A percentile compares a stretch with the other conserved stretches of the same genome.
Conservation (phyloP, 1,140 invertebrate genomes). For the Drosophila prosaltans region DNA sequence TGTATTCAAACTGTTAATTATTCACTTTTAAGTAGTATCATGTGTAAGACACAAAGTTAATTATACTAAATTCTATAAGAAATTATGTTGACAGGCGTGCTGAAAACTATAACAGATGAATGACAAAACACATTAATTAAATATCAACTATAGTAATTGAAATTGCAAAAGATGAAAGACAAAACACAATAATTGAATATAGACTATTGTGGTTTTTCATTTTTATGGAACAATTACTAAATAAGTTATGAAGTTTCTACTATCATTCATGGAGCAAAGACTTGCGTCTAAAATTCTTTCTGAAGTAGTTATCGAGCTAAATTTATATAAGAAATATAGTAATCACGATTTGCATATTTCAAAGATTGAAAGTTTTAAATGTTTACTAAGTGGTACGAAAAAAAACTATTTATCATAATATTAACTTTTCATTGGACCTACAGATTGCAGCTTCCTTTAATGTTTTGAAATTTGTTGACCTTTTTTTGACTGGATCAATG, state of each 20-base stretch:
- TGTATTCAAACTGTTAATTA: constrained; percentile 23
- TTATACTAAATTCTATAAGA: not conserved
- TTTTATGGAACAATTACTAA: not conserved
- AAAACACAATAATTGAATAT: not conserved
- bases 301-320: no score
- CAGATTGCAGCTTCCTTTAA: no score
- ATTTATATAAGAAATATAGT: no score
- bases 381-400: no score
- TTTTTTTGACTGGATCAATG: no score
- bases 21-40: not conserved
- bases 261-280: no score
- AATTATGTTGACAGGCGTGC: not conserved
- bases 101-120: not conserved
- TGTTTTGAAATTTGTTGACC: no score
- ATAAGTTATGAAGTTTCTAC: not conserved
- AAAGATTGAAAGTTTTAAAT: no score
- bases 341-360: no score
- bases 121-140: not conserved
- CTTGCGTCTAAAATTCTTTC: no score
- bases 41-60: constrained; percentile 1
- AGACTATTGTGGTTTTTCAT: not conserved
- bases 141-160: not conserved
- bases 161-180: not conserved
- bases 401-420: no score
- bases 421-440: no score